phyloP scores from a whole-genome alignment of 2,797 vertebrate species.

The Furcifer pardalis region DNA sequence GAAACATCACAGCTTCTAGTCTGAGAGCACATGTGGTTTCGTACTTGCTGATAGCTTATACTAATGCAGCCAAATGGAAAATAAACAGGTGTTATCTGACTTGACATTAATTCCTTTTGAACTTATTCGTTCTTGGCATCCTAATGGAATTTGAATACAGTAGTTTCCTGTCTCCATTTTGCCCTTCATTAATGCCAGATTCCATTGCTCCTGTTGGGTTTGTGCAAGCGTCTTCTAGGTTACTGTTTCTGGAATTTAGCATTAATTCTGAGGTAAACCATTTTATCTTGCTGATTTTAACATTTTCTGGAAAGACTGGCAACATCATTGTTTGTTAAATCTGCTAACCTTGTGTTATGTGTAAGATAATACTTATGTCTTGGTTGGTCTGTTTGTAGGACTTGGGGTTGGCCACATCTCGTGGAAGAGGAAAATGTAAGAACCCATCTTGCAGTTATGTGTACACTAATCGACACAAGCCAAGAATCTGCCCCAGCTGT shows the following conservation, averaged over 20 bases:
- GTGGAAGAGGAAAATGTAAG: conserved; percentile 94
- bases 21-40: neutral
- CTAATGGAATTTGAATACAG: neutral
- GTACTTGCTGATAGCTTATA: neutral
- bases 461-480: conserved; percentile 98
- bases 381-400: conserved; percentile 77
- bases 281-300: neutral
- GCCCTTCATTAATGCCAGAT: neutral
- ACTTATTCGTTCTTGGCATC: neutral
- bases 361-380: neutral
- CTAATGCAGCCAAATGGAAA: conserved; percentile 11
- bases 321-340: neutral
- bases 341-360: neutral
- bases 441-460: conserved; percentile 92
- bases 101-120: conserved; percentile 31
- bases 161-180: neutral
- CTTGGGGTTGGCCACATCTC: conserved; percentile 92
- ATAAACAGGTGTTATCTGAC: neutral
- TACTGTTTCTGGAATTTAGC: conserved; percentile 4
- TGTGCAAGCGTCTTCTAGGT: neutral
- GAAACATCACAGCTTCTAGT: neutral
- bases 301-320: neutral
- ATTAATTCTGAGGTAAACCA: neutral
- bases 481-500: conserved; percentile 90
- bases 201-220: conserved; percentile 2